Evolutionary conservation across 2,888 invertebrate species (phyloP), one percentile per base, ranked within the genome.

Genomic region (Lymantria monacha): DNA sequence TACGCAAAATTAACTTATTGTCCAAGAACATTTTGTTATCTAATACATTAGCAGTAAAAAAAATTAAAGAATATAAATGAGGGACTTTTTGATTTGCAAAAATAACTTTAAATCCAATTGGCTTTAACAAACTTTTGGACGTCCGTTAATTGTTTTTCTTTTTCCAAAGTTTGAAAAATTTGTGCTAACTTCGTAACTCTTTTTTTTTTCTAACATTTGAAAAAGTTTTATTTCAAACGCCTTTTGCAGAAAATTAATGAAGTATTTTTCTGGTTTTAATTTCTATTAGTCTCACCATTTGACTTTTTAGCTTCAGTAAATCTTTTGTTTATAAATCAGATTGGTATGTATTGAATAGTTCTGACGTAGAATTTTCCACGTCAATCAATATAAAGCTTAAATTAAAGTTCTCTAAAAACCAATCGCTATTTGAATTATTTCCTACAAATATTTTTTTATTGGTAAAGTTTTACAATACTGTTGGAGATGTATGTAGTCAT

Each of bases 171-270:
- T 68, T 61, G 42, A 59, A 76, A 75, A 65, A 75, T 74, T 57
- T 48, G 52, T 54, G 63, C 60, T 75, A 75, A 66, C 74, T 76
- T 61, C 56, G 60, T 70, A 81, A 82, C 82, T 83, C 82, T 79
- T 84, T 84, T 41, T 30, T 38, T 38, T 38, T 38, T 79, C 79
- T 78, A 72, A 68, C 60, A 68, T 67, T 75, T 71, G 47, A 48
- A 42, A 61, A 78, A 80, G 72, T 80, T 81, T 55, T 61, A 14
- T 49, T 47, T 15, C 74, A 73, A 81, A 80, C 70, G 85, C 80
- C 86, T 76, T 81, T 83, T 68, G 68, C 85, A 86, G 82, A 76
- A 77, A 86, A 85, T 85, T 83, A 83, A 86, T 86, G 84, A 76
- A 53, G 49, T 68, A 72, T 59, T 68, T 72, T 41, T 33, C 38